Conservation (phyloP, 2,888 invertebrate species). For the Monoplex corrugatus region DNA sequence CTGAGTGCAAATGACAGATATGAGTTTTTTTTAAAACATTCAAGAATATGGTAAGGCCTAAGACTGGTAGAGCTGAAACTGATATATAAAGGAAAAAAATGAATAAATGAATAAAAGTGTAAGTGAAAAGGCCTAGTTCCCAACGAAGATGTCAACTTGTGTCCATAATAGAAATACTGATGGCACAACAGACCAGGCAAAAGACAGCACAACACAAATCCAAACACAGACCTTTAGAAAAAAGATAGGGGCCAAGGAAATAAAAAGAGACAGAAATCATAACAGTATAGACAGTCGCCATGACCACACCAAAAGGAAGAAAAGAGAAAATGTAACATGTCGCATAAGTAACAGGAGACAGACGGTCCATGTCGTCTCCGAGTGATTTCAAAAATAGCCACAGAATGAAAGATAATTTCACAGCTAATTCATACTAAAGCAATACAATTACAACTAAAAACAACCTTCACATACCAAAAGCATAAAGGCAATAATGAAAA, state of each 20-base stretch:
- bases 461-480: not conserved
- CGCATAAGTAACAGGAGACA: constrained; percentile 44
- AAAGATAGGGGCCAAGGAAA: not conserved
- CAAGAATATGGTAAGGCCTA: no score
- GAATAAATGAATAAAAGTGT: not conserved
- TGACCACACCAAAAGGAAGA: constrained; percentile 26
- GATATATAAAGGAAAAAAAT: no score
- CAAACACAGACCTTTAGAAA: constrained; percentile 8
- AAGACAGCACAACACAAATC: constrained; percentile 34
- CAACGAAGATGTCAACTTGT: not conserved
- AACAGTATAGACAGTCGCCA: constrained; percentile 30
- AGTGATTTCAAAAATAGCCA: not conserved
- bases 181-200: constrained; percentile 44
- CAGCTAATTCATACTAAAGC: not conserved
- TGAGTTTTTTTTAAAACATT: no score
- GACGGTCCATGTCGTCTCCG: not conserved
- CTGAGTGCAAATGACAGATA: no score
- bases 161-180: constrained; percentile 31
- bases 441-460: not conserved
- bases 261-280: constrained; percentile 24
- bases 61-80: no score
- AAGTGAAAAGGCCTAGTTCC: not conserved
- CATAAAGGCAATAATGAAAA: not conserved
- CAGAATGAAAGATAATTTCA: not conserved
- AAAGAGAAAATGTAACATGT: constrained; percentile 40